A percentile compares a stretch with the other conserved stretches of the same genome.
Conservation (phyloP, 2,797 vertebrate genomes). For the Semotilus atromaculatus region DNA sequence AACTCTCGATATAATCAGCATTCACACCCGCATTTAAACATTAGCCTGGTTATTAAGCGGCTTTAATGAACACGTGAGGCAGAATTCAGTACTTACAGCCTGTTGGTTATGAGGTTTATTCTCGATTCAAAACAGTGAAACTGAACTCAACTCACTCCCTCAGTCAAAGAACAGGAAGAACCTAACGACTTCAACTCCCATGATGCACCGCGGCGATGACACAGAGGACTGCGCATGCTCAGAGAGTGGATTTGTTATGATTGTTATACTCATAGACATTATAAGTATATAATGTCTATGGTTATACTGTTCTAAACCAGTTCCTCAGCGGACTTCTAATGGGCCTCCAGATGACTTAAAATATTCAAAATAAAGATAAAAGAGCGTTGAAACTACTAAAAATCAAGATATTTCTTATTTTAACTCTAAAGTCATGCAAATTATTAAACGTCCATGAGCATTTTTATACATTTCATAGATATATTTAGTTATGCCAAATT, state of each 20-base stretch:
- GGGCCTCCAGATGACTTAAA: neutral
- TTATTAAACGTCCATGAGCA: neutral
- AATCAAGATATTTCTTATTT: neutral
- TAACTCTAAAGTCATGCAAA: neutral
- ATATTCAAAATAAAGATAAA: neutral
- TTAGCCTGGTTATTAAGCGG: neutral
- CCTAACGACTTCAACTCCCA: constrained; percentile 1
- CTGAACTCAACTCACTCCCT: neutral
- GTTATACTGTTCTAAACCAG: neutral
- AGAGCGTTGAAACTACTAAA: neutral
- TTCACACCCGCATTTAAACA: neutral
- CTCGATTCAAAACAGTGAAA: constrained; percentile 1
- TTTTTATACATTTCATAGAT: neutral
- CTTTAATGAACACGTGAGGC: neutral
- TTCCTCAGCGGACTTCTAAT: neutral
- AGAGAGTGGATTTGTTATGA: too few species aligned
- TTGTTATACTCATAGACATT: too few species aligned
- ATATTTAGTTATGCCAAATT: neutral
- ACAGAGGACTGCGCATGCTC: neutral
- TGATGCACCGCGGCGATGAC: neutral
- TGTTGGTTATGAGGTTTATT: neutral
- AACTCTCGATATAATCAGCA: neutral
- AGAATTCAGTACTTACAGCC: constrained; percentile 11
- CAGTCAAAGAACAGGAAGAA: constrained; percentile 16
- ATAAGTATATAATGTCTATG: too few species aligned